Evolutionary conservation across 2,888 invertebrate genomes (phyloP).

Genomic region (Brachynemurus nebulosus): DNA sequence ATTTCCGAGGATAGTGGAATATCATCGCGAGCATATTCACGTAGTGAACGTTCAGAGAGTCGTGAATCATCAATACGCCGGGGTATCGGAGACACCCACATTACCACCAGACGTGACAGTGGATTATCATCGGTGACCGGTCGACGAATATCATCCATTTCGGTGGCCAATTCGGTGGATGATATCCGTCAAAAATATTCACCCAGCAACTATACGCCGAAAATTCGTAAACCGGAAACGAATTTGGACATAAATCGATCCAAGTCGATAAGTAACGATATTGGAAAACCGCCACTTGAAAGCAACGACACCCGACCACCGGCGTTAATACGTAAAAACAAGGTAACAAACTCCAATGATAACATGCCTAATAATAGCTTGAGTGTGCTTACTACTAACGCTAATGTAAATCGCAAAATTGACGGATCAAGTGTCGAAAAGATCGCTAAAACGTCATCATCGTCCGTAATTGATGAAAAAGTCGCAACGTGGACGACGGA

Average conservation of each 20-base stretch:
- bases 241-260: constrained; percentile 28
- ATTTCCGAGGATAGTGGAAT: constrained; percentile 36
- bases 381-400: constrained; percentile 27
- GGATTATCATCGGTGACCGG: constrained; percentile 6
- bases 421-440: constrained; percentile 17
- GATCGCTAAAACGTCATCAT: constrained; percentile 5
- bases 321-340: constrained; percentile 28
- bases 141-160: constrained; percentile 19
- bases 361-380: constrained; percentile 25
- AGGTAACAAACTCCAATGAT: constrained; percentile 27
- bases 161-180: constrained; percentile 33
- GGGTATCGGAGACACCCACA: not conserved
- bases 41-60: constrained; percentile 11
- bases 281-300: constrained; percentile 34
- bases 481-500: not conserved
- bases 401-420: constrained; percentile 24
- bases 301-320: constrained; percentile 22
- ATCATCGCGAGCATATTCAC: constrained; percentile 26
- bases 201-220: constrained; percentile 57
- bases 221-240: constrained; percentile 27
- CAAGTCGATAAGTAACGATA: constrained; percentile 44
- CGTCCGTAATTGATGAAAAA: constrained; percentile 3
- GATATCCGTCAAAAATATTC: constrained; percentile 65
- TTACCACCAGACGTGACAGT: constrained; percentile 16
- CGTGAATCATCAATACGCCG: constrained; percentile 14